Conservation (phyloP, 64 coral and sea anemone species). For the Acropora yongei region DNA sequence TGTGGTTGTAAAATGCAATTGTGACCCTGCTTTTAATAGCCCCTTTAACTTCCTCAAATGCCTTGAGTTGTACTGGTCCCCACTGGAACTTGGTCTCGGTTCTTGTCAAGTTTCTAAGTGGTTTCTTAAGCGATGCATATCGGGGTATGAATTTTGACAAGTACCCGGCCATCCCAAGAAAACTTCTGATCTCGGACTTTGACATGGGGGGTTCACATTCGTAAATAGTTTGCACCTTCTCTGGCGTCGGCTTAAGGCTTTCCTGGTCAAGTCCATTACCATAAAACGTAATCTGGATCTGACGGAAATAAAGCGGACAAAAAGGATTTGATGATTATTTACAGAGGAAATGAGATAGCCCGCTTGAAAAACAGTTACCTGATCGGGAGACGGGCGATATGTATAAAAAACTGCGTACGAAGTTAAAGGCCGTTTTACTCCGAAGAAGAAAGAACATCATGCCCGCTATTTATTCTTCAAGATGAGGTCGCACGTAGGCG, state of each 20-base stretch:
- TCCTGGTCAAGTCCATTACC: background rate
- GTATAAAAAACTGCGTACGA: slow-evolving; percentile 3
- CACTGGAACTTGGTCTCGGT: slow-evolving; percentile 58
- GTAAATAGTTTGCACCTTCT: background rate
- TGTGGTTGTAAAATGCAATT: slow-evolving; percentile 66
- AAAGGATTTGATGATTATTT: background rate
- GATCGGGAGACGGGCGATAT: background rate
- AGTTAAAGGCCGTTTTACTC: background rate
- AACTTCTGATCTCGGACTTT: slow-evolving; percentile 58
- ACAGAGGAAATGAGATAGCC: background rate
- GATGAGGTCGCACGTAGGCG: background rate
- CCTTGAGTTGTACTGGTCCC: slow-evolving; percentile 13
- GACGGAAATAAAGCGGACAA: background rate
- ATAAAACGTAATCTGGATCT: slow-evolving; percentile 8
- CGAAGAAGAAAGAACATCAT: slow-evolving; percentile 59
- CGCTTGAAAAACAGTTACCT: background rate
- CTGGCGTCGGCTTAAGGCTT: background rate
- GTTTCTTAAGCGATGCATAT: slow-evolving; percentile 23
- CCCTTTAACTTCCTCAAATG: slow-evolving; percentile 54
- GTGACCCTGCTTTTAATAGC: slow-evolving; percentile 31
- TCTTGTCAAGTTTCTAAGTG: slow-evolving; percentile 24
- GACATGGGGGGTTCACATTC: background rate
- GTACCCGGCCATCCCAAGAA: slow-evolving; percentile 63
- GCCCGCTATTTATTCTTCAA: slow-evolving; percentile 53
- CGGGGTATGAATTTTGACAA: slow-evolving; percentile 42